Evolutionary conservation across 2,797 vertebrate genomes (phyloP).

Genomic region (Heterohyrax brucei): DNA sequence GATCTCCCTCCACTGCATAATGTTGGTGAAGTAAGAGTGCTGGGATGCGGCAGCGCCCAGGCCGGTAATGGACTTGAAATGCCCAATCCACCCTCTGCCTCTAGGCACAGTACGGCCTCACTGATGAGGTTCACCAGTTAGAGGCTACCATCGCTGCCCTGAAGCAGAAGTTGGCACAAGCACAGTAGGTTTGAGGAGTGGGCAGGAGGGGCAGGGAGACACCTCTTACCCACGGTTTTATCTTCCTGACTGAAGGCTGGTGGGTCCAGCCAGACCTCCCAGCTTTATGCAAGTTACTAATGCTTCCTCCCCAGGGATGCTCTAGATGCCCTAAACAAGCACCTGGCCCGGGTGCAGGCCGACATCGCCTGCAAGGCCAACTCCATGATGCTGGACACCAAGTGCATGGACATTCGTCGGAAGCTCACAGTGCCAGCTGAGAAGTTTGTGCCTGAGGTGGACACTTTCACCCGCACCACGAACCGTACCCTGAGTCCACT

Average conservation of each 20-base stretch:
- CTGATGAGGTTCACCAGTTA: conserved; percentile 94
- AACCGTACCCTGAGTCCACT: conserved; percentile 83
- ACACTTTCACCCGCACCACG: conserved; percentile 89
- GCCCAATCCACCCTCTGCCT: neutral
- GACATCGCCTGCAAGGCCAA: conserved; percentile 89
- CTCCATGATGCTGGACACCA: conserved; percentile 91
- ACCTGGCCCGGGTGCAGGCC: conserved; percentile 89
- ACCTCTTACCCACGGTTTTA: neutral
- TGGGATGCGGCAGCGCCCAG: neutral
- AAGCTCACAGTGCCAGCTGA: conserved; percentile 89
- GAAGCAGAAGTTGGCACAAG: conserved; percentile 93
- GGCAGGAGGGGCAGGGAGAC: neutral
- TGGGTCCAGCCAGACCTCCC: neutral
- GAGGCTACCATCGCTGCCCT: conserved; percentile 92
- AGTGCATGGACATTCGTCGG: conserved; percentile 89
- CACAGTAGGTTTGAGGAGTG: conserved; percentile 93
- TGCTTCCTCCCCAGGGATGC: conserved; percentile 85
- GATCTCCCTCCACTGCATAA: neutral
- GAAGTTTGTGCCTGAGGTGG: conserved; percentile 88
- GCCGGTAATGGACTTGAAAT: neutral
- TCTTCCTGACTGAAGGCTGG: neutral
- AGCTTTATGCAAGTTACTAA: neutral
- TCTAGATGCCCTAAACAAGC: conserved; percentile 88
- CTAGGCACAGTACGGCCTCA: conserved; percentile 95
- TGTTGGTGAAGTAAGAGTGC: neutral